Evolutionary conservation across 2,888 invertebrate species (phyloP).

Genomic region (Scaptomyza polygonia): DNA sequence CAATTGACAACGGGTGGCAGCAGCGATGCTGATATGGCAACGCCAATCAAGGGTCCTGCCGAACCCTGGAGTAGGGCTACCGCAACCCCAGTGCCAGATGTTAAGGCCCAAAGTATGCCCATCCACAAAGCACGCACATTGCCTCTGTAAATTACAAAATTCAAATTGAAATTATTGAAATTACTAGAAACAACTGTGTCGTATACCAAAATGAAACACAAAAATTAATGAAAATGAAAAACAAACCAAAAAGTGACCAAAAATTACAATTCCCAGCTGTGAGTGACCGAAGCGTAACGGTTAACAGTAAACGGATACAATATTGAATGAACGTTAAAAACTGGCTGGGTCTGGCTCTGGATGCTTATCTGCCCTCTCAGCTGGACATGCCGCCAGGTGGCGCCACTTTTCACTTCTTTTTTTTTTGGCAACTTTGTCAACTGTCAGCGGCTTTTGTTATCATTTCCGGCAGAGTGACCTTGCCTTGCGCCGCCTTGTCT

Average conservation of each 20-base stretch:
- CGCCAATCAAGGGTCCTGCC: constrained; percentile 93
- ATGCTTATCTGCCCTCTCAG: constrained; percentile 62
- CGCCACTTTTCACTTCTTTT: constrained; percentile 20
- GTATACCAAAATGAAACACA: constrained; percentile 5
- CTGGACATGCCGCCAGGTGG: constrained; percentile 65
- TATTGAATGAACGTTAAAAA: constrained; percentile 56
- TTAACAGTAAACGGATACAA: constrained; percentile 63
- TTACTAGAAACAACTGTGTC: constrained; percentile 25
- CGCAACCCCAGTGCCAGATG: constrained; percentile 92
- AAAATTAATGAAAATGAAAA: constrained; percentile 68
- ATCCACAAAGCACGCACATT: constrained; percentile 90
- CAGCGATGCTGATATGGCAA: constrained; percentile 94
- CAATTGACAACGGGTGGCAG: constrained; percentile 94
- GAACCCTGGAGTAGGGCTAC: constrained; percentile 93
- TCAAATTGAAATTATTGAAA: constrained; percentile 43
- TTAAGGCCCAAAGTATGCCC: constrained; percentile 90
- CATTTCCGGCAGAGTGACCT: constrained; percentile 68
- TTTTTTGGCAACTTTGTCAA: constrained; percentile 76
- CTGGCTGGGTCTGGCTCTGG: constrained; percentile 24
- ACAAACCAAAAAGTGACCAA: constrained; percentile 36
- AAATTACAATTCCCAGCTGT: constrained; percentile 62
- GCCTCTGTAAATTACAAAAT: constrained; percentile 85
- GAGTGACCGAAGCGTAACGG: constrained; percentile 10
- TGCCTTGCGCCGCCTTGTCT: constrained; percentile 37
- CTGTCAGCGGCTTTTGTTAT: constrained; percentile 81